A percentile compares a stretch with the other conserved stretches of the same genome.
phyloP scores from a whole-genome alignment of 92 coral and sea anemone species.

The Epizoanthus fatuus region DNA sequence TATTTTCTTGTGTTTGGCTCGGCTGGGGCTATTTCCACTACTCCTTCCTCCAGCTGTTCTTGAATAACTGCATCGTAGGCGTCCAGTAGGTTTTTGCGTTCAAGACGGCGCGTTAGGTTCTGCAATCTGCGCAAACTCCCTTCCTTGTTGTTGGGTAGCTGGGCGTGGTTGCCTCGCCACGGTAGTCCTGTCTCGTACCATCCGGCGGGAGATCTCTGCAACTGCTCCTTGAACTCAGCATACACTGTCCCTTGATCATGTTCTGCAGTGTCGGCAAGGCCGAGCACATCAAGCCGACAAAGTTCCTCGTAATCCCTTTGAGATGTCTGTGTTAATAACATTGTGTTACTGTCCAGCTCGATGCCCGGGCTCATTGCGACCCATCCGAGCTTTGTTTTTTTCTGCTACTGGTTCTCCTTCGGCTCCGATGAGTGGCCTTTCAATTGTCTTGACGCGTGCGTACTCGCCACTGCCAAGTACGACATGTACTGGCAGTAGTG shows the following conservation, averaged over 20 bases:
- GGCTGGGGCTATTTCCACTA: slow-evolving; percentile 33
- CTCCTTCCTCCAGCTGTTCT: neutral
- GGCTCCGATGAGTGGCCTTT: neutral
- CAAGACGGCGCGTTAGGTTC: slow-evolving; percentile 18
- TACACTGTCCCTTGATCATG: too few relatives aligned
- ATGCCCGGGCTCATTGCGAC: too few relatives aligned
- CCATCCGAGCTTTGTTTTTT: too few relatives aligned
- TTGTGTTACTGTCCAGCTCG: too few relatives aligned
- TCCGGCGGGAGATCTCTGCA: too few relatives aligned
- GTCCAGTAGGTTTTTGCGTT: neutral
- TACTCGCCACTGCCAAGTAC: slow-evolving; percentile 13
- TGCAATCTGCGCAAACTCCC: slow-evolving; percentile 41
- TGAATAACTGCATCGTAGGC: slow-evolving; percentile 19
- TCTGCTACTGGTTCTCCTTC: too few relatives aligned
- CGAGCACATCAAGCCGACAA: too few relatives aligned
- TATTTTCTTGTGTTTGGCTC: slow-evolving; percentile 17
- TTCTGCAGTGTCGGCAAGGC: too few relatives aligned
- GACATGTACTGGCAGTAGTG: neutral
- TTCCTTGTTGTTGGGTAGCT: slow-evolving; percentile 19
- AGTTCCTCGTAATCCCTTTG: too few relatives aligned
- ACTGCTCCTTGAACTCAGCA: too few relatives aligned
- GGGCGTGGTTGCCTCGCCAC: slow-evolving; percentile 3
- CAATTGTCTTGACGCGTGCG: neutral
- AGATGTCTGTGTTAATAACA: too few relatives aligned
- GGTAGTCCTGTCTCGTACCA: too few relatives aligned